Evolutionary conservation across 2,113 vertebrate genomes (phyloP).

Genomic region (Micromys minutus): DNA sequence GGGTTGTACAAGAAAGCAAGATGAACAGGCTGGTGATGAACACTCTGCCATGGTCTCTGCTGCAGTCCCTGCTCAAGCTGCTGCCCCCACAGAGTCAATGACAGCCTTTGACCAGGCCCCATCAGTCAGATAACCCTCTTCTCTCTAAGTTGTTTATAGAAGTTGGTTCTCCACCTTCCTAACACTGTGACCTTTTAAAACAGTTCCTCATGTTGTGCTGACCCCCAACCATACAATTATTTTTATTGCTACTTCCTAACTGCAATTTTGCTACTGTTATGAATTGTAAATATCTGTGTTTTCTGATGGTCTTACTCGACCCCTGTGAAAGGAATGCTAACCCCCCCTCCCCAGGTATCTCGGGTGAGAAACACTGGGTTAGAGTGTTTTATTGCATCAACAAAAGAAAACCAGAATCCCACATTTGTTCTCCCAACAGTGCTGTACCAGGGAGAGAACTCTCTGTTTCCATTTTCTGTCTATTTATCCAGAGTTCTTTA

Average conservation of each 20-base stretch:
- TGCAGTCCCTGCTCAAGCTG: background rate
- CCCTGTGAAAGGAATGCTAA: background rate
- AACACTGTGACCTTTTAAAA: accelerated
- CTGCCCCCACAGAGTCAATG: background rate
- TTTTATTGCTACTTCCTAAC: background rate
- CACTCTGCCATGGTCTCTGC: background rate
- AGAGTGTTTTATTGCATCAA: background rate
- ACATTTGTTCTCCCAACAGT: background rate
- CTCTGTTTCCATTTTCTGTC: background rate
- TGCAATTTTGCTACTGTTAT: background rate
- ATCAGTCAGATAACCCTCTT: background rate
- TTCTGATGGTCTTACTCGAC: background rate
- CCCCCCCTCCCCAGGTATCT: background rate
- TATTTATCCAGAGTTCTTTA: background rate
- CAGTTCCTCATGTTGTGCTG: background rate
- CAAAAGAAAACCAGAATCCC: background rate
- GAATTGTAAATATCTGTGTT: background rate
- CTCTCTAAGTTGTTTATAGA: background rate
- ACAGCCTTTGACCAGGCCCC: background rate
- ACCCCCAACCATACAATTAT: background rate
- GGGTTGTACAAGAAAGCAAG: background rate
- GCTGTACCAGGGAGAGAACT: background rate
- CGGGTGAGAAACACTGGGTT: background rate
- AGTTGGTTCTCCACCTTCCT: background rate
- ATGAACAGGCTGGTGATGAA: too few species aligned